Evolutionary conservation across 1,140 invertebrate species (phyloP).

Genomic region (Varroa destructor): DNA sequence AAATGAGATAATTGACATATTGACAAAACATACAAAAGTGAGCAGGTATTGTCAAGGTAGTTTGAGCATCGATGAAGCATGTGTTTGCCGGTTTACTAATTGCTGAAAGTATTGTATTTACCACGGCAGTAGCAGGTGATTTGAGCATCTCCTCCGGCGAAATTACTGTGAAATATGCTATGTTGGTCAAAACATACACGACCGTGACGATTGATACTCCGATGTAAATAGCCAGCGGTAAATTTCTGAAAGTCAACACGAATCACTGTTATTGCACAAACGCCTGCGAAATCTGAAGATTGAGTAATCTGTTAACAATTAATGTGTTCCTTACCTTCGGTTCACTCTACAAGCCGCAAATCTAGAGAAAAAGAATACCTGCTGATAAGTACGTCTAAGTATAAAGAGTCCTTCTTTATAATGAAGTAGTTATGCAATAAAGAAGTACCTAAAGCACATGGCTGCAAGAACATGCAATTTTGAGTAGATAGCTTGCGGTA

Average conservation of each 20-base stretch:
- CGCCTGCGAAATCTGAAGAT: neutral
- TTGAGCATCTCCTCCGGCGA: constrained; percentile 60
- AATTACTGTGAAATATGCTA: constrained; percentile 76
- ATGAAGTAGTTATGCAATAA: no score
- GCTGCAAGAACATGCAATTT: no score
- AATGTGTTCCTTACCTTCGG: no score
- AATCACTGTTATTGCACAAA: constrained; percentile 31
- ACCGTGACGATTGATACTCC: constrained; percentile 68
- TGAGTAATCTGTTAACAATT: neutral
- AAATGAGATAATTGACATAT: constrained; percentile 34
- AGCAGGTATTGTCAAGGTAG: constrained; percentile 28
- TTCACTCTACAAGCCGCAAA: no score
- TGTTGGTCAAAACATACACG: constrained; percentile 72
- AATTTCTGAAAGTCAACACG: constrained; percentile 49
- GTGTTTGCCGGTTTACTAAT: neutral
- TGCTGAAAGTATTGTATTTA: constrained; percentile 40
- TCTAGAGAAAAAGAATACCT: no score
- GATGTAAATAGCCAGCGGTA: constrained; percentile 72
- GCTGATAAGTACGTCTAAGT: no score
- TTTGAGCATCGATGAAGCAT: neutral
- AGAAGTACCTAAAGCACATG: no score
- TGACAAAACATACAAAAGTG: constrained; percentile 16
- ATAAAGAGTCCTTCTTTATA: no score
- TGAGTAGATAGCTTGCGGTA: no score
- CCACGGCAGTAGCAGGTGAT: constrained; percentile 67